A percentile compares a stretch with the other conserved stretches of the same genome.
These are phyloP conservation scores for Philonicus albiceps DNA, from an alignment of 2,888 invertebrate genomes.

Conservation along the genomic window DNA sequence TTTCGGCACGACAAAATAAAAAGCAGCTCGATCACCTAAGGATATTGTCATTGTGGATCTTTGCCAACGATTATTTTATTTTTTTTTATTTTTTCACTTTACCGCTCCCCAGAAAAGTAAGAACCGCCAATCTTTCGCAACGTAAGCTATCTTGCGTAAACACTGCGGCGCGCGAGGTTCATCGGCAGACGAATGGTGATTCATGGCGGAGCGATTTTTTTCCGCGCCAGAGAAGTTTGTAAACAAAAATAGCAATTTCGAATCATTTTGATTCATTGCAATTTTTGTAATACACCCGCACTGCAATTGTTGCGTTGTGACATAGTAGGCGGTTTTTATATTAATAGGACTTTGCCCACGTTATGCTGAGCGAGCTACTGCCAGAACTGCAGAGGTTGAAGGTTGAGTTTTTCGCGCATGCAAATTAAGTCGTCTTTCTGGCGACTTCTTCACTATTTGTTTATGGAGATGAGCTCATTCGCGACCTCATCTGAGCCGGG, in stretches of 20 bases:
- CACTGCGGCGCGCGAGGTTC: not conserved
- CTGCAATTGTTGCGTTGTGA: not conserved
- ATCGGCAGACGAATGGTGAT: slow-evolving; percentile 1
- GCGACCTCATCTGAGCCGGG: not conserved
- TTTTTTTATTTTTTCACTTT: not conserved
- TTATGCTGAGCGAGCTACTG: not conserved
- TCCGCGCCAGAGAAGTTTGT: not conserved
- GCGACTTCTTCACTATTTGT: not conserved
- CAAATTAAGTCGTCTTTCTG: not conserved
- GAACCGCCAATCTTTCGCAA: not conserved
- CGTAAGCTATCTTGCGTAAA: slow-evolving; percentile 4
- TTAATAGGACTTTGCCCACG: not conserved
- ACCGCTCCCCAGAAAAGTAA: not conserved
- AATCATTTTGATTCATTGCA: not conserved
- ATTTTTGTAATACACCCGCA: not conserved
- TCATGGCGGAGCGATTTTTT: slow-evolving; percentile 8
- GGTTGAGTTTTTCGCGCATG: slow-evolving; percentile 7
- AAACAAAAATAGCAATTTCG: not conserved
- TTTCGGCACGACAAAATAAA: not conserved
- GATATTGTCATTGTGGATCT: not conserved
- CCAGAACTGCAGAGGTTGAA: not conserved
- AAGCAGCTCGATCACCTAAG: not conserved
- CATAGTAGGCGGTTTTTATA: not conserved
- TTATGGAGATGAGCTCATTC: slow-evolving; percentile 11
- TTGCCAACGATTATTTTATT: not conserved